These are phyloP conservation scores for Paracentrotus lividus DNA, from an alignment of 53 echinoderm and acorn worm genomes.

Conservation along the genomic window DNA sequence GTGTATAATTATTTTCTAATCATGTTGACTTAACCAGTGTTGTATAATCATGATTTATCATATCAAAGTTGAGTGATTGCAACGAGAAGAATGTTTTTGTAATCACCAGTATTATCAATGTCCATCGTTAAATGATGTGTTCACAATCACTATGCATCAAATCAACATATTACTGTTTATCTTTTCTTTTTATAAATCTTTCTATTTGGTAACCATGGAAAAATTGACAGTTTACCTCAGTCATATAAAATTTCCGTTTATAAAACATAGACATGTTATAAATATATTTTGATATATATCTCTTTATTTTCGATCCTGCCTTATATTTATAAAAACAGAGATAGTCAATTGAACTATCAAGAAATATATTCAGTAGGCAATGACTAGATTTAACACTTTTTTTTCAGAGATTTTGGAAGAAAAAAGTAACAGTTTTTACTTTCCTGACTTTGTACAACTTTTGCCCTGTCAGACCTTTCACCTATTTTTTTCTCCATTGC, in stretches of 20 bases:
- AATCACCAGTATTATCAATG: neutral
- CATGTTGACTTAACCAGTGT: neutral
- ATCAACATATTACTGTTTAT: neutral
- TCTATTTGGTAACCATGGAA: neutral
- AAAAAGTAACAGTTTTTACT: too few relatives aligned
- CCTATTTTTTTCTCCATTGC: too few relatives aligned
- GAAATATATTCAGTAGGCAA: too few relatives aligned
- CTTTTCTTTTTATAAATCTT: neutral
- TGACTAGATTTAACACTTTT: too few relatives aligned
- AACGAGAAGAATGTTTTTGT: neutral
- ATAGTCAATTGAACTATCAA: too few relatives aligned
- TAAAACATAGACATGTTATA: neutral
- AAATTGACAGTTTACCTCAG: neutral
- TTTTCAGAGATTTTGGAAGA: too few relatives aligned
- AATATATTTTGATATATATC: neutral
- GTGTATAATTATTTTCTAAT: neutral
- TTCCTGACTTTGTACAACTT: too few relatives aligned
- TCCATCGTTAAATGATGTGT: neutral
- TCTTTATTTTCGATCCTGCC: neutral
- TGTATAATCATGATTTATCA: neutral
- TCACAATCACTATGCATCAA: conserved; percentile 1
- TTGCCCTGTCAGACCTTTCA: too few relatives aligned
- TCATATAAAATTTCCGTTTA: too few relatives aligned
- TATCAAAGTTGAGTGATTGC: neutral
- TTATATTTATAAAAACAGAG: neutral